A percentile compares a stretch with the other conserved stretches of the same genome.
Evolutionary conservation across 2,888 invertebrate genomes (phyloP).

Genomic region (Eupithecia vulgata): DNA sequence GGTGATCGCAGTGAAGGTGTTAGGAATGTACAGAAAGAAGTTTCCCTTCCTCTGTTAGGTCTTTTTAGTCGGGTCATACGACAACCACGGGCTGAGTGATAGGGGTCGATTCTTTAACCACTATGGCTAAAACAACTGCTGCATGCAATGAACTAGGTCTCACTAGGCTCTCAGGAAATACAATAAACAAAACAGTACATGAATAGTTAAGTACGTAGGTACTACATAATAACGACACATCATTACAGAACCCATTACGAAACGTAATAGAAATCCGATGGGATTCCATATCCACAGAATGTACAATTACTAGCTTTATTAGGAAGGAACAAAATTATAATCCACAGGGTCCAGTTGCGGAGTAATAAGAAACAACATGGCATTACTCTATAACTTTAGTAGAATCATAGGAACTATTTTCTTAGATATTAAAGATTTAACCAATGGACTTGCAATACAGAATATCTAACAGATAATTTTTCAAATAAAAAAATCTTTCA

Average conservation of each 20-base stretch:
- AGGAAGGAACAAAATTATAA: constrained; percentile 51
- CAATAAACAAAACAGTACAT: neutral
- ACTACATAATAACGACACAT: constrained; percentile 15
- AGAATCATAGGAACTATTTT: neutral
- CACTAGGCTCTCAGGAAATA: neutral
- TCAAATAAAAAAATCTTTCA: neutral
- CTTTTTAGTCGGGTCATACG: too few relatives aligned
- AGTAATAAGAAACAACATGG: constrained; percentile 10
- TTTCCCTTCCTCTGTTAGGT: too few relatives aligned
- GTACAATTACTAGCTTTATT: constrained; percentile 42
- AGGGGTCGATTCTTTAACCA: too few relatives aligned
- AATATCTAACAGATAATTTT: neutral
- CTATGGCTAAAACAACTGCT: neutral
- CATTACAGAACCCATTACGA: constrained; percentile 28
- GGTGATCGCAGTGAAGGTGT: too few relatives aligned
- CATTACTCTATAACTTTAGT: neutral
- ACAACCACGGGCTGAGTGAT: too few relatives aligned
- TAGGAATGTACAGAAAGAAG: too few relatives aligned
- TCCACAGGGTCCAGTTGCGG: constrained; percentile 33
- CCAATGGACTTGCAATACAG: neutral
- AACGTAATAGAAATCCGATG: constrained; percentile 33
- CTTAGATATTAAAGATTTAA: neutral
- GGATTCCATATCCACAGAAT: constrained; percentile 28
- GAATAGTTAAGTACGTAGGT: neutral
- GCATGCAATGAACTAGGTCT: too few relatives aligned